phyloP scores from a whole-genome alignment of 2,888 invertebrate species.

The Catocala sponsa region DNA sequence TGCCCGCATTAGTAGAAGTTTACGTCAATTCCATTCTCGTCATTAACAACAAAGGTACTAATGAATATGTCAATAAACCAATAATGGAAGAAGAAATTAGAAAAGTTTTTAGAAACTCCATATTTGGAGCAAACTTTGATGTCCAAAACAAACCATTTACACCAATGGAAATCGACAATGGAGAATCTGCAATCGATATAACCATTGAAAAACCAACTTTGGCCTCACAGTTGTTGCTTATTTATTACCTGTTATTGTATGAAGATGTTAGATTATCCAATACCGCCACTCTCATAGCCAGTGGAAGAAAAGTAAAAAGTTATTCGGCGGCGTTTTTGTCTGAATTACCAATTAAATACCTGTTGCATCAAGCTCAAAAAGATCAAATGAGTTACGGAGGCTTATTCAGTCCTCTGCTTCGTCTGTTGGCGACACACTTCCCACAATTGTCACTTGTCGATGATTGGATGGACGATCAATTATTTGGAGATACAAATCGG shows the following conservation, averaged over 20 bases:
- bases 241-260: constrained; percentile 97
- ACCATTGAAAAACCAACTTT: constrained; percentile 90
- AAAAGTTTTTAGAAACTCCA: constrained; percentile 93
- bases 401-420: constrained; percentile 95
- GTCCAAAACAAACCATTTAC: constrained; percentile 83
- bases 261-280: constrained; percentile 95
- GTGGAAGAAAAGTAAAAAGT: constrained; percentile 92
- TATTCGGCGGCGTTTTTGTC: constrained; percentile 96
- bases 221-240: constrained; percentile 95
- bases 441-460: constrained; percentile 98
- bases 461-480: constrained; percentile 96
- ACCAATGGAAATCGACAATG: constrained; percentile 87
- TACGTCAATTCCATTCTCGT: constrained; percentile 97
- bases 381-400: constrained; percentile 97
- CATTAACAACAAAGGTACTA: constrained; percentile 89
- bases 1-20: constrained; percentile 97
- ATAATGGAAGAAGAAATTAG: constrained; percentile 96
- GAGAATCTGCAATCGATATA: constrained; percentile 83
- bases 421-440: constrained; percentile 96
- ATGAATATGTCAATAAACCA: constrained; percentile 96
- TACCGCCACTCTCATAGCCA: constrained; percentile 89
- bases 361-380: constrained; percentile 97
- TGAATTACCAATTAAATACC: constrained; percentile 97
- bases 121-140: constrained; percentile 92
- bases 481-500: constrained; percentile 80